Evolutionary conservation across 2,888 invertebrate species (phyloP).

Genomic region (Polietes domitor): DNA sequence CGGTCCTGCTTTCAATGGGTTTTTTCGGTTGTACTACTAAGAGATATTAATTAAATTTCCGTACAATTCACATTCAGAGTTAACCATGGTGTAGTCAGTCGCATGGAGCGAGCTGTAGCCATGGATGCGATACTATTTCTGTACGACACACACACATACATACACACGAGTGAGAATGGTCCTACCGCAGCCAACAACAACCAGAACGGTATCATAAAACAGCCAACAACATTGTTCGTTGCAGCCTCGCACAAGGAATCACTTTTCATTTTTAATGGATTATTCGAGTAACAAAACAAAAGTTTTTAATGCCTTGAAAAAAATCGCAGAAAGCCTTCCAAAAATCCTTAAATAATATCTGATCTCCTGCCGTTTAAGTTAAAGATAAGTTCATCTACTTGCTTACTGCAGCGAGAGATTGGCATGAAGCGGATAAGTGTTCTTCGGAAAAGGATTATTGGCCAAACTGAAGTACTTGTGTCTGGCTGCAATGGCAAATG

Average conservation of each 20-base stretch:
- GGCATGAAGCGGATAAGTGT: background rate
- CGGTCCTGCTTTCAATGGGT: background rate
- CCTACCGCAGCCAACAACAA: background rate
- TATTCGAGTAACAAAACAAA: background rate
- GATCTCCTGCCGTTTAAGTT: background rate
- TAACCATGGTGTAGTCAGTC: background rate
- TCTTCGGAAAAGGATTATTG: conserved; percentile 3
- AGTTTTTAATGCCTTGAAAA: background rate
- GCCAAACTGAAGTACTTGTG: too few relatives aligned
- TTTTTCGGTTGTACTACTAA: conserved; percentile 19
- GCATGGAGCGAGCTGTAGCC: background rate
- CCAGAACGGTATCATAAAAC: background rate
- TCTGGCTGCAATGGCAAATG: background rate
- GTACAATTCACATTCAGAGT: conserved; percentile 46
- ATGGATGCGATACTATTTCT: background rate
- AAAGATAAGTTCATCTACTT: background rate
- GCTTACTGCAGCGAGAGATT: background rate
- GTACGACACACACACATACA: background rate
- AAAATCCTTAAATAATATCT: background rate
- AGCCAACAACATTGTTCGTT: background rate
- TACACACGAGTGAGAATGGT: too few relatives aligned
- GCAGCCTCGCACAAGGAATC: background rate
- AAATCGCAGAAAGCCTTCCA: background rate
- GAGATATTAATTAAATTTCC: conserved; percentile 62
- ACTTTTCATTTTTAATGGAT: conserved; percentile 24